Percentiles rank a stretch among this genome's conserved stretches.
Conservation (phyloP, 2,888 invertebrate species). For the Sarcophaga subvicina region DNA sequence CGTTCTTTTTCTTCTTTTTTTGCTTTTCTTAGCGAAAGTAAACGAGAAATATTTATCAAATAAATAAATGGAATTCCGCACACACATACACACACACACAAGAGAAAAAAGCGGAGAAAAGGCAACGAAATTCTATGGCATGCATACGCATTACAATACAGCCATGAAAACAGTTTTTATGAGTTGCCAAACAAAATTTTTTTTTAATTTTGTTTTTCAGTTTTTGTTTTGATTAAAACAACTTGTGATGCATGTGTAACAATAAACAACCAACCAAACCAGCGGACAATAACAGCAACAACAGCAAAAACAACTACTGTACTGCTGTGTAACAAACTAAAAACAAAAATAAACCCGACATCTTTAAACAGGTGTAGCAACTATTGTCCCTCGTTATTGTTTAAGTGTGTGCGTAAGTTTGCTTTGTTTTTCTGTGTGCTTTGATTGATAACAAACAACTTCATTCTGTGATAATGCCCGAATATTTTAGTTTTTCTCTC, state of each 20-base stretch:
- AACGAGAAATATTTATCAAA: conserved; percentile 39
- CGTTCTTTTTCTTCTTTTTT: not conserved
- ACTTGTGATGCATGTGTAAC: conserved; percentile 60
- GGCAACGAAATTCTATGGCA: not conserved
- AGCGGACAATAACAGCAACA: no score
- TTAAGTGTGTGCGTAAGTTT: not conserved
- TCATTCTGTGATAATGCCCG: not conserved
- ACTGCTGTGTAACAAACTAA: no score
- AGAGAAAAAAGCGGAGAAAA: conserved; percentile 1
- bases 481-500: not conserved
- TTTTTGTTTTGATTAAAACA: conserved; percentile 25
- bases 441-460: conserved; percentile 63
- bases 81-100: not conserved
- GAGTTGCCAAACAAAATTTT: not conserved
- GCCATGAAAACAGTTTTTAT: conserved; percentile 1
- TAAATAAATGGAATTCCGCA: conserved; percentile 27
- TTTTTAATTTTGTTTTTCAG: not conserved
- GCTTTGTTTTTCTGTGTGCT: not conserved
- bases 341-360: not conserved
- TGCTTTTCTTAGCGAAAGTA: conserved; percentile 47
- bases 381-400: conserved; percentile 4
- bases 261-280: conserved; percentile 11
- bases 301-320: no score
- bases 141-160: no score
- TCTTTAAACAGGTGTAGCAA: conserved; percentile 65